Conservation (phyloP, 2,888 invertebrate genomes). For the Dicycla oo region DNA sequence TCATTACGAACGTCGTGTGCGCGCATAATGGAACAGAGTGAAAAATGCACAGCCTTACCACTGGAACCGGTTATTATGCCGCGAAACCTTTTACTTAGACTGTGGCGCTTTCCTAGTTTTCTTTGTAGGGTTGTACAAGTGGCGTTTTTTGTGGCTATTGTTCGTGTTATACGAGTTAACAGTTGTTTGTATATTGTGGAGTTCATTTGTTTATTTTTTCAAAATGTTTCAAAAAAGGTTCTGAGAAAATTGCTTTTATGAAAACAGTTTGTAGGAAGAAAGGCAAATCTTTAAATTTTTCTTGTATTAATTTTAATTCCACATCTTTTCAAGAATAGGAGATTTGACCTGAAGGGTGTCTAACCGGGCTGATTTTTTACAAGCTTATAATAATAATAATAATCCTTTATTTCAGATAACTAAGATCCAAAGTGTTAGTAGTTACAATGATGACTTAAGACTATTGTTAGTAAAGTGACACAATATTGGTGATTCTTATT, state of each 20-base stretch:
- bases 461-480: too few relatives aligned
- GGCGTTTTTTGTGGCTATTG: constrained; percentile 42
- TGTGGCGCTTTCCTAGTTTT: constrained; percentile 45
- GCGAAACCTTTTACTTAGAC: constrained; percentile 58
- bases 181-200: constrained; percentile 8
- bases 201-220: constrained; percentile 1
- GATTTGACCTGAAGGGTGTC: too few relatives aligned
- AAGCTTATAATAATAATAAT: too few relatives aligned
- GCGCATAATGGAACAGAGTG: constrained; percentile 64
- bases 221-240: neutral
- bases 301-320: neutral
- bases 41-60: constrained; percentile 62
- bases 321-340: neutral
- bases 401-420: too few relatives aligned
- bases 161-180: constrained; percentile 18
- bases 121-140: constrained; percentile 42
- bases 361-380: too few relatives aligned
- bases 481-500: too few relatives aligned
- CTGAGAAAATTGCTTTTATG: constrained; percentile 5
- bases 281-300: neutral
- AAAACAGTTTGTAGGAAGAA: neutral
- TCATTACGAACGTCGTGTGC: constrained; percentile 65
- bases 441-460: too few relatives aligned
- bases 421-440: too few relatives aligned
- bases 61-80: constrained; percentile 50